phyloP scores from a whole-genome alignment of 2,888 invertebrate genomes.

The Epinotia demarniana region DNA sequence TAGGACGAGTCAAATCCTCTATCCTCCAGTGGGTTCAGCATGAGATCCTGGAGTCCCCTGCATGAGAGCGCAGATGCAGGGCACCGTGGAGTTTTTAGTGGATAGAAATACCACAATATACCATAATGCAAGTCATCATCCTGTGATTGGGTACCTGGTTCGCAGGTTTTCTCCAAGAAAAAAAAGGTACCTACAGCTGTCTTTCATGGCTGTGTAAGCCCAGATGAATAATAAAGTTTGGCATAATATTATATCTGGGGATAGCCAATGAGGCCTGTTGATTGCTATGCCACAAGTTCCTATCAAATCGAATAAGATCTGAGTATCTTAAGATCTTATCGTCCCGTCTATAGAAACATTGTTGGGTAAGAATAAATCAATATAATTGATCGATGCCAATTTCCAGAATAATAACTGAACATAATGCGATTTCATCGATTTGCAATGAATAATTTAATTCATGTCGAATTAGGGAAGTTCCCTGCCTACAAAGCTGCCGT shows the following conservation, averaged over 20 bases:
- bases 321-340: constrained; percentile 26
- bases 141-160: too few relatives aligned
- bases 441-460: neutral
- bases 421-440: neutral
- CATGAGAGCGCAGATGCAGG: too few relatives aligned
- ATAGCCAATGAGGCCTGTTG: neutral
- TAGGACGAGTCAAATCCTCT: too few relatives aligned
- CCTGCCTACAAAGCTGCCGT: neutral
- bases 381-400: constrained; percentile 20
- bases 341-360: constrained; percentile 16
- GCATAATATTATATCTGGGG: neutral
- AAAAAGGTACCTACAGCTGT: too few relatives aligned
- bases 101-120: too few relatives aligned
- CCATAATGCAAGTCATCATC: too few relatives aligned
- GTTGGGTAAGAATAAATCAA: constrained; percentile 30
- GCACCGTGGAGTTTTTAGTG: too few relatives aligned
- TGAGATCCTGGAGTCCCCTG: too few relatives aligned
- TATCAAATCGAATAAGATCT: constrained; percentile 10
- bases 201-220: too few relatives aligned
- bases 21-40: too few relatives aligned
- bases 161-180: too few relatives aligned
- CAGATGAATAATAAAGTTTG: neutral
- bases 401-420: neutral
- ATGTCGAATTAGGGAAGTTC: neutral
- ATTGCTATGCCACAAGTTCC: neutral